Evolutionary conservation across 2,888 invertebrate genomes (phyloP), one percentile per base, ranked within the genome.

Genomic region (Philonicus albiceps): DNA sequence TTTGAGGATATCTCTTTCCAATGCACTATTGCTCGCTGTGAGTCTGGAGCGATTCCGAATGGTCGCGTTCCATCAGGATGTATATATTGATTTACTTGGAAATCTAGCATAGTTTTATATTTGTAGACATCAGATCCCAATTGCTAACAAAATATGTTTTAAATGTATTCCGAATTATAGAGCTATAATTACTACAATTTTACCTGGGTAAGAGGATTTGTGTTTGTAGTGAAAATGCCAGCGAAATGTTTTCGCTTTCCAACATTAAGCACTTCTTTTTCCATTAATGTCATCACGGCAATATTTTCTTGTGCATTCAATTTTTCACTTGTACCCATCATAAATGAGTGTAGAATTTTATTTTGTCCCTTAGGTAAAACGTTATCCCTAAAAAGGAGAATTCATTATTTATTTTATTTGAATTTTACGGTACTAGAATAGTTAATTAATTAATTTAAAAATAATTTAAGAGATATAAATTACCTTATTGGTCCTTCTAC

Each of bases 191-290:
- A 75, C 30, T 78, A 49, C 31, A 27, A 83, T 64, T 43, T 40
- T 72, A 96, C 96, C 94, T 96, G 96, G 34, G 97, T 97, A n/a
- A 97, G 93, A 0, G 97, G 96, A 90, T 95, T 97, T 31, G 97
- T 97, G 90, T 97, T 97, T 3, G 97, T 97, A 1, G 97, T 97
- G 89, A 97, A 95, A 34, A 97, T 95, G 0, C 97, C 97, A 0
- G 93, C 92, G 91, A 96, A 97, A 7, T 94, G 92, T 86, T 94
- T 94, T 1, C 93, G 93, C 86, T 93, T 94, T 0, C 96, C 97
- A 11, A 96, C 89, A 75, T 93, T 92, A 88, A 96, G 92, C 3
- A 95, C 95, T 89, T 96, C 95, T 87, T 95, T 94, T 91, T 97
- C 97, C 94, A 97, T 95, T 87, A 95, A 95, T 88, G 95, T 94